Base-by-base conservation (phyloP, 2,113 vertebrate species). In the Syngnathus floridae region DNA sequence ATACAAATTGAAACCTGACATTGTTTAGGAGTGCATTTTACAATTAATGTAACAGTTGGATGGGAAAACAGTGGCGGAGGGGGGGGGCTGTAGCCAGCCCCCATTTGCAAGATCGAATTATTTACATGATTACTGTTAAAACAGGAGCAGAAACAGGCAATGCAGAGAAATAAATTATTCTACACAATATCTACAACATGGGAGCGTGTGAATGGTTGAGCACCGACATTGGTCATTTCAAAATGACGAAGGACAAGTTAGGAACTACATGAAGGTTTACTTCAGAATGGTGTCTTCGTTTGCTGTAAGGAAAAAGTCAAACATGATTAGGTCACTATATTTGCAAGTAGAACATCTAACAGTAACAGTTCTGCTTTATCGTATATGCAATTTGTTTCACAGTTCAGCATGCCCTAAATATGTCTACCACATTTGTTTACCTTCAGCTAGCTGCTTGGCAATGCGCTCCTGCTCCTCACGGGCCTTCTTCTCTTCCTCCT, bases 391-490 rank as follows among this genome's bases (percentile, higher is more conserved):
- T 22, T 22, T 11, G 3, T 3, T 55, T 35, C 13, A 31, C 26
- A 31, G 4, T 55, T 31, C 10, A 56, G 4, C 14, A 35, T 56
- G 54, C 6, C 22, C 1, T 11, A 59, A 61, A 41, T 1, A 41
- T 61, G 36, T 26, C n/a, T 0, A n/a, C 22, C 5, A 60, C 2
- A 26, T 2, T 36, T 36, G 4, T 14, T 7, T 86, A 98, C 96
- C 94, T 91, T 95, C 95, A 2, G 93, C 93, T 1, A 95, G 26
- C 65, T 92, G 86, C 70, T 89, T 93, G 31, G 94, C 93, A 2
- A 97, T 93, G 21, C 93, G 92, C 49, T 93, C 93, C 14, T 94
- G 83, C 59, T 98, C 95, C 35, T 94, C 93, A 4, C 90, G 90
- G 38, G 84, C 65, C 86, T 92, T 92, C 7, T 92, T 96, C 84